Evolutionary conservation across 2,113 vertebrate species (phyloP).

Genomic region (Prionailurus bengalensis): DNA sequence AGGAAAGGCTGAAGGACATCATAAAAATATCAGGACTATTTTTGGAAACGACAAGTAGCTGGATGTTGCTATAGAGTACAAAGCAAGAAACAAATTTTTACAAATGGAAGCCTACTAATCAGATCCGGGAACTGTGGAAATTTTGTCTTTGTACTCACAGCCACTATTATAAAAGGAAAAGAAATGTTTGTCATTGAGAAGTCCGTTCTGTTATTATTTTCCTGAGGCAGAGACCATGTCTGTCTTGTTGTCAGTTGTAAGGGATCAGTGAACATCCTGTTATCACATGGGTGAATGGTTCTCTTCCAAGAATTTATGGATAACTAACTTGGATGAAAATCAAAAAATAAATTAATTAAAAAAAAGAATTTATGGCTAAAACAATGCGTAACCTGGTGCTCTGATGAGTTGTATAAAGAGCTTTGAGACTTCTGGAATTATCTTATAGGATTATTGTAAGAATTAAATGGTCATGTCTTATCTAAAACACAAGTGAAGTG

Average conservation of each 20-base stretch:
- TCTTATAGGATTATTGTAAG: neutral
- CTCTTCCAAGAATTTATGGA: neutral
- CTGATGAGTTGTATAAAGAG: neutral
- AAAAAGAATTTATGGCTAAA: neutral
- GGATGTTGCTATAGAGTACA: neutral
- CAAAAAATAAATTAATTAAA: too few relatives aligned
- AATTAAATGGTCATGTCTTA: neutral
- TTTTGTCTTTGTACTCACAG: neutral
- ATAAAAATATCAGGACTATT: neutral
- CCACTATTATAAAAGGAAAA: neutral
- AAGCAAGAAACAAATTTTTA: neutral
- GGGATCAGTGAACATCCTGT: neutral
- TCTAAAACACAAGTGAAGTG: slow-evolving; percentile 3
- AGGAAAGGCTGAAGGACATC: neutral
- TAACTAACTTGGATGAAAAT: neutral
- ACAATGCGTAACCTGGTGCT: neutral
- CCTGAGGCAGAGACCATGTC: neutral
- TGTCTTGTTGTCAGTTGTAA: neutral
- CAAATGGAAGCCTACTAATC: neutral
- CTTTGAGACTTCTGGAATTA: neutral
- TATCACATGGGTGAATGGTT: neutral
- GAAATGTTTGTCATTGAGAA: neutral
- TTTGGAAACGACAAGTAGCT: neutral
- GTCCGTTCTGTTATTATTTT: neutral
- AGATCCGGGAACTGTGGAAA: neutral